A percentile compares a stretch with the other conserved stretches of the same genome.
These are phyloP conservation scores for Sceloporus tristichus DNA, from an alignment of 2,113 vertebrate species.

Conservation along the genomic window DNA sequence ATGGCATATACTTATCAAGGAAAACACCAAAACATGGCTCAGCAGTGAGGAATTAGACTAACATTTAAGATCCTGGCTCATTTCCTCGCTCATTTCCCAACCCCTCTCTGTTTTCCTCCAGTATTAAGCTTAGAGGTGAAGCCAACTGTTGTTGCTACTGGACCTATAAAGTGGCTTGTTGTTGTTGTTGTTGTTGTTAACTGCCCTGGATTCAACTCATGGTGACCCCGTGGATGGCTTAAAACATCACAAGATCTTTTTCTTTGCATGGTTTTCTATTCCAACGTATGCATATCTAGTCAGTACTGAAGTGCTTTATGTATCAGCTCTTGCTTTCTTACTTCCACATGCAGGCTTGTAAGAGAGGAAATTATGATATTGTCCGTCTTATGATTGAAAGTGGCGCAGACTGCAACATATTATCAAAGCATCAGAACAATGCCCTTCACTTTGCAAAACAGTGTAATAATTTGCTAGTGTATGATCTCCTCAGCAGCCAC, in stretches of 20 bases:
- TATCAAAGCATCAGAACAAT: slow-evolving; percentile 92
- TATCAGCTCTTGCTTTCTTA: neutral
- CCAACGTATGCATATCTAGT: neutral
- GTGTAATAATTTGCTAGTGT: slow-evolving; percentile 88
- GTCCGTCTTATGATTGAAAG: slow-evolving; percentile 94
- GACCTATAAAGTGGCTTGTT: too few relatives aligned
- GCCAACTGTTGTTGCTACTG: neutral
- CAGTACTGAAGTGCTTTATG: neutral
- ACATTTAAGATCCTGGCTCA: neutral
- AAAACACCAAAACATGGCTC: neutral
- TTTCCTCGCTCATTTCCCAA: neutral
- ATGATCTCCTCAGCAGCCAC: slow-evolving; percentile 91
- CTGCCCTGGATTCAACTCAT: too few relatives aligned
- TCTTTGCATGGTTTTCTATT: neutral
- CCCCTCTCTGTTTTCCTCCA: neutral
- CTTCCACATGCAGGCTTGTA: slow-evolving; percentile 86
- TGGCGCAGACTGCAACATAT: slow-evolving; percentile 93
- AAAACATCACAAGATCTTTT: neutral
- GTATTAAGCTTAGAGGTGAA: neutral
- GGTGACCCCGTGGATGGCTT: neutral
- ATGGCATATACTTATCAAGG: neutral
- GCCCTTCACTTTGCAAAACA: slow-evolving; percentile 93
- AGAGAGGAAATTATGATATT: slow-evolving; percentile 93
- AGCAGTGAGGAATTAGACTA: too few relatives aligned
- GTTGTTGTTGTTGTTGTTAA: too few relatives aligned